These are phyloP conservation scores for Mus minutoides DNA, from an alignment of 2,797 vertebrate genomes.

Conservation along the genomic window DNA sequence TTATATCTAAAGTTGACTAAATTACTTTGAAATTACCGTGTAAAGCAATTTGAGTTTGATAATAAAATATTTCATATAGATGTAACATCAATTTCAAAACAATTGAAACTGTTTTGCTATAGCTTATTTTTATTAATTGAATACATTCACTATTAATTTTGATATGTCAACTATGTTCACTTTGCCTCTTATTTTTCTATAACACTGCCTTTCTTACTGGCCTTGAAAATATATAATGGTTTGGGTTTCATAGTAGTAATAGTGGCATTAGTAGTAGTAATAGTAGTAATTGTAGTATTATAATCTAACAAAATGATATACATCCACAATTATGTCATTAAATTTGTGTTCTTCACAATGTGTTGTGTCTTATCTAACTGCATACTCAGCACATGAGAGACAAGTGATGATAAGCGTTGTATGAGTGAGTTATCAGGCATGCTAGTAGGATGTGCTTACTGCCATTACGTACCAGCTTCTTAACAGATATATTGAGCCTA, in stretches of 20 bases:
- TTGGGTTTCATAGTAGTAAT: background rate
- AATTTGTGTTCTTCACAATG: background rate
- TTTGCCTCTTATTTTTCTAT: background rate
- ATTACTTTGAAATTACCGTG: background rate
- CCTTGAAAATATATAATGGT: background rate
- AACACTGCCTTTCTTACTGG: background rate
- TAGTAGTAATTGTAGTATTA: no score
- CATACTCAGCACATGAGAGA: fast-evolving
- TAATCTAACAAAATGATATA: background rate
- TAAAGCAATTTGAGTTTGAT: background rate
- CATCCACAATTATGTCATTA: background rate
- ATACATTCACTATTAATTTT: background rate
- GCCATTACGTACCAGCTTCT: background rate
- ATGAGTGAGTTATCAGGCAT: background rate
- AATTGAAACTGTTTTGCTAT: background rate
- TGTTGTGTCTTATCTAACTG: background rate
- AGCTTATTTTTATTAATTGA: background rate
- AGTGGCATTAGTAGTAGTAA: background rate
- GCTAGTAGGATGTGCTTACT: background rate
- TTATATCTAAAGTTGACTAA: background rate
- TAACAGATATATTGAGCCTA: background rate
- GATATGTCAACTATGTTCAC: background rate
- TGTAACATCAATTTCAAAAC: background rate
- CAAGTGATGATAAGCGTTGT: background rate
- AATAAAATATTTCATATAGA: constrained; percentile 20